These are phyloP conservation scores for Cepaea hortensis DNA, from an alignment of 2,888 invertebrate species.

Conservation along the genomic window DNA sequence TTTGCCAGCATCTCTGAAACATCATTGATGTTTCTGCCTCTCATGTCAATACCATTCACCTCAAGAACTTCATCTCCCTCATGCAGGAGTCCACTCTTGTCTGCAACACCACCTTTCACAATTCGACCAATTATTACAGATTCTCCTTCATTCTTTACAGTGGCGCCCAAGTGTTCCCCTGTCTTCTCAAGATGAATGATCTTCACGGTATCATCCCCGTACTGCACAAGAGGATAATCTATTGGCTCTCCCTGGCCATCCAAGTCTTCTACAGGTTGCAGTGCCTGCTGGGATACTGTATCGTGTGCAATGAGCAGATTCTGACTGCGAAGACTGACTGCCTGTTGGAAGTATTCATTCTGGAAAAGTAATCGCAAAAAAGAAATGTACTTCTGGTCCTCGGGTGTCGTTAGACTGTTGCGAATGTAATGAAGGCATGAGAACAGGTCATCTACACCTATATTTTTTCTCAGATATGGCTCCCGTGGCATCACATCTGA, in stretches of 20 bases:
- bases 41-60: constrained; percentile 95
- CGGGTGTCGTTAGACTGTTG: constrained; percentile 56
- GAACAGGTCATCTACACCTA: constrained; percentile 59
- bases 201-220: constrained; percentile 79
- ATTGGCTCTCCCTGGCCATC: constrained; percentile 64
- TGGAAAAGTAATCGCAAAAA: constrained; percentile 66
- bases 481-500: constrained; percentile 44
- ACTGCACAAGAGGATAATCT: constrained; percentile 70
- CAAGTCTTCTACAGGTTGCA: constrained; percentile 50
- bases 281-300: constrained; percentile 83
- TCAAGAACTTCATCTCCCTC: constrained; percentile 97
- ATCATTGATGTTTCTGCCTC: constrained; percentile 97
- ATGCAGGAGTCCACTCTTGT: constrained; percentile 92
- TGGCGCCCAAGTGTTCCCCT: constrained; percentile 88
- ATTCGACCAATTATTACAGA: constrained; percentile 96
- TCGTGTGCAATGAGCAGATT: constrained; percentile 91
- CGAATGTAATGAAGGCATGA: constrained; percentile 60
- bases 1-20: constrained; percentile 96
- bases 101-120: constrained; percentile 96
- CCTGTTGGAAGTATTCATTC: constrained; percentile 69
- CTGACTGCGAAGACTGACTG: constrained; percentile 68
- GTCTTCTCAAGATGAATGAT: constrained; percentile 98
- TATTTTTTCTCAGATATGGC: constrained; percentile 66
- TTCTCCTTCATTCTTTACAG: constrained; percentile 92
- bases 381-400: constrained; percentile 66